A percentile compares a stretch with the other conserved stretches of the same genome.
Evolutionary conservation across 2,113 vertebrate genomes (phyloP).

Genomic region (Calyptomena viridis): DNA sequence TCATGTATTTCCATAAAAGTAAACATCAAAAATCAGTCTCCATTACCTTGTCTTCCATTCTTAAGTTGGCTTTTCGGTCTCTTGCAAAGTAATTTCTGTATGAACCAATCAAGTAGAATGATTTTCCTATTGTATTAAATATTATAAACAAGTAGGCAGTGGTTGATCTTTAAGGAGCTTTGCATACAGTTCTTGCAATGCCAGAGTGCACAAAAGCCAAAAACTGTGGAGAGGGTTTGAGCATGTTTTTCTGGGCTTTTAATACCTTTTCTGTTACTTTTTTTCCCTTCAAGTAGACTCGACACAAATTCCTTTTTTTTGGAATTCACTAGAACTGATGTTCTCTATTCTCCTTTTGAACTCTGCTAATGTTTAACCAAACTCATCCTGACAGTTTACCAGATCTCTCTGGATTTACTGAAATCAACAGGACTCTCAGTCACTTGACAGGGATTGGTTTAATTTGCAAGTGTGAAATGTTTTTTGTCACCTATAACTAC

Average conservation of each 20-base stretch:
- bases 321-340: conserved; percentile 17
- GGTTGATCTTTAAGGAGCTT: background rate
- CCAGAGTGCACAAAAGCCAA: background rate
- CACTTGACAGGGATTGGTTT: conserved; percentile 12
- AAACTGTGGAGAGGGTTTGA: background rate
- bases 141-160: background rate
- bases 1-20: background rate
- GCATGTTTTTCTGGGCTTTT: background rate
- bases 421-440: background rate
- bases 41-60: no score
- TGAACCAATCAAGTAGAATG: background rate
- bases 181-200: background rate
- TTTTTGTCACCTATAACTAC: background rate
- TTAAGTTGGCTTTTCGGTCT: no score
- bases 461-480: conserved; percentile 45
- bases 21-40: background rate
- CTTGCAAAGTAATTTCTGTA: background rate
- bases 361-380: conserved; percentile 18
- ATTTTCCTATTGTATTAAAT: background rate
- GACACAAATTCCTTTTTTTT: background rate
- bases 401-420: conserved; percentile 21
- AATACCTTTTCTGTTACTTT: background rate
- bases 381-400: conserved; percentile 25
- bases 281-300: background rate
- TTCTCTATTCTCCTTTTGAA: conserved; percentile 13